Conservation (phyloP, 2,888 invertebrate species). For the Lasioglossum marginatum region DNA sequence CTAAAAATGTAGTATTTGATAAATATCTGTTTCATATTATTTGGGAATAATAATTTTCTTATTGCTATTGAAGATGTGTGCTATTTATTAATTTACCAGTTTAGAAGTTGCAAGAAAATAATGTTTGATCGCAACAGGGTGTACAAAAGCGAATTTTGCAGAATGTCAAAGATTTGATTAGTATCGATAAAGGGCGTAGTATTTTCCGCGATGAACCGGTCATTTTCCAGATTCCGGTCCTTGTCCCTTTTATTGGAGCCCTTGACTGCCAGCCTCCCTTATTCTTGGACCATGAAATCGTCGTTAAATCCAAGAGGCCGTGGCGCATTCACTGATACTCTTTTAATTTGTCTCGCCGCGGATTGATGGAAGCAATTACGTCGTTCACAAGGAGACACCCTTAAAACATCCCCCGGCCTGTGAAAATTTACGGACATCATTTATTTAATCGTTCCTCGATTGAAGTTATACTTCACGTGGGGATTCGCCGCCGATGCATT, state of each 20-base stretch:
- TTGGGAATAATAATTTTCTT: neutral
- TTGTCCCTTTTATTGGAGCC: neutral
- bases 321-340: conserved; percentile 66
- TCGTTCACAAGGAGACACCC: conserved; percentile 70
- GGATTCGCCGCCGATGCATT: conserved; percentile 47
- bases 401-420: conserved; percentile 72
- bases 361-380: conserved; percentile 83
- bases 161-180: neutral
- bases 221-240: neutral
- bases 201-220: neutral
- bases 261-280: neutral
- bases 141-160: neutral
- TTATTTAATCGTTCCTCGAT: conserved; percentile 79
- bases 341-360: conserved; percentile 79
- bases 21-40: neutral
- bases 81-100: too few relatives aligned
- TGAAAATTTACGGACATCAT: conserved; percentile 80
- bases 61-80: neutral
- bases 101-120: neutral
- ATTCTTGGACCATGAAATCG: conserved; percentile 63
- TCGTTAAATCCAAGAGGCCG: conserved; percentile 64
- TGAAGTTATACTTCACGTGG: conserved; percentile 76
- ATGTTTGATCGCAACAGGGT: neutral
- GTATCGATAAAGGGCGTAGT: neutral
- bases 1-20: neutral